phyloP scores from a whole-genome alignment of 92 coral and sea anemone genomes.

The Parazoanthus darwini region DNA sequence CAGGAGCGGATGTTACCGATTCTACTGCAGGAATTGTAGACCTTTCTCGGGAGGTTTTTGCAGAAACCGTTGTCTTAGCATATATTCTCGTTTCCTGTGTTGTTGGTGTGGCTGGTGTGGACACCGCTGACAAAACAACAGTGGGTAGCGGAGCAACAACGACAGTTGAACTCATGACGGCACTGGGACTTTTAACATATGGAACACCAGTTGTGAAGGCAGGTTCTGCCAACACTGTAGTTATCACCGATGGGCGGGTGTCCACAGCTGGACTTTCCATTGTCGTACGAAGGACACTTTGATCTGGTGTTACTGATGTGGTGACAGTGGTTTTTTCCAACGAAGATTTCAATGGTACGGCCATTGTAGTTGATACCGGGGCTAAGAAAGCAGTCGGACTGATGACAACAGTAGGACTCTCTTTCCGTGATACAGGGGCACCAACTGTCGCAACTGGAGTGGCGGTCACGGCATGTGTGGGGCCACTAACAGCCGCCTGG shows the following conservation, averaged over 20 bases:
- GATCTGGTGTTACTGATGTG: background rate
- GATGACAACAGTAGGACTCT: conserved; percentile 13
- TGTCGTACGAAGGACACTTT: background rate
- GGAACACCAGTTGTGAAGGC: background rate
- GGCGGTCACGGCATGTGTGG: conserved; percentile 50
- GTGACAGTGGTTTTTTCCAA: background rate
- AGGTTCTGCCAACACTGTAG: too few species aligned
- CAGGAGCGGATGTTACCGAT: background rate
- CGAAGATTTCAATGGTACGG: background rate
- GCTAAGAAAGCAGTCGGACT: background rate
- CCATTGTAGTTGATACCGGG: background rate
- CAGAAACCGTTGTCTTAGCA: background rate
- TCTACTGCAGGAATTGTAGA: background rate
- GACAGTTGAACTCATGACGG: background rate
- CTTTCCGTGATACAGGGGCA: conserved; percentile 18
- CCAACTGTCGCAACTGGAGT: conserved; percentile 24
- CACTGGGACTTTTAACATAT: background rate
- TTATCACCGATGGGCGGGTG: background rate
- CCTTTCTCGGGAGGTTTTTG: background rate
- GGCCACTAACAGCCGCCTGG: conserved; percentile 49
- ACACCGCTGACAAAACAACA: background rate
- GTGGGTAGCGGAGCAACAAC: background rate
- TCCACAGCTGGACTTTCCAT: background rate
- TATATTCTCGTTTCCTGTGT: background rate
- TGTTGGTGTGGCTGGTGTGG: background rate